Evolutionary conservation across 1,140 invertebrate genomes (phyloP).

Genomic region (Formica exsecta): DNA sequence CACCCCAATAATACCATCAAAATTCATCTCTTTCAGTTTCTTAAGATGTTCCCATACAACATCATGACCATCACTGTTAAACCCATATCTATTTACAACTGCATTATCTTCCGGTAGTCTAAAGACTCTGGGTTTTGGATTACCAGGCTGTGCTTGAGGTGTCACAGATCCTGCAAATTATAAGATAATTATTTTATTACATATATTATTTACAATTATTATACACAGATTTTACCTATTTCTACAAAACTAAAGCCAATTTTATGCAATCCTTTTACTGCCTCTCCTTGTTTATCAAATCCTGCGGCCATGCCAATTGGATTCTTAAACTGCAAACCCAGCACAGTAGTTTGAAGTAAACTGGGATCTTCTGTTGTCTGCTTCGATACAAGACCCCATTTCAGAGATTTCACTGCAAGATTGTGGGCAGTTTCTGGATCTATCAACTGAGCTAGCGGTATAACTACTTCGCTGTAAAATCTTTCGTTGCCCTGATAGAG

Average conservation of each 20-base stretch:
- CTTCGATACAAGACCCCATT: constrained; percentile 91
- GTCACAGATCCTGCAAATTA: constrained; percentile 91
- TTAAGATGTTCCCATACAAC: constrained; percentile 89
- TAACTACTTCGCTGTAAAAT: constrained; percentile 91
- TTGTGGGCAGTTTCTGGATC: constrained; percentile 94
- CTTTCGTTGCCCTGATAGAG: constrained; percentile 91
- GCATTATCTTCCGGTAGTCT: constrained; percentile 94
- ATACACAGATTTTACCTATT: constrained; percentile 89
- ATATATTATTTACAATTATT: background rate
- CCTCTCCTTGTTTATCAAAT: constrained; percentile 99
- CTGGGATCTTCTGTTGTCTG: constrained; percentile 88
- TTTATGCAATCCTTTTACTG: constrained; percentile 92
- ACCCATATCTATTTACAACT: constrained; percentile 98
- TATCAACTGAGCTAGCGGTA: constrained; percentile 90
- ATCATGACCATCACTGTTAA: constrained; percentile 98
- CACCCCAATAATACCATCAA: constrained; percentile 92
- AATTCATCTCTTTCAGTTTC: constrained; percentile 86
- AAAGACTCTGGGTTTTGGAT: constrained; percentile 97
- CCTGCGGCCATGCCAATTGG: constrained; percentile 98
- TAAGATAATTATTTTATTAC: background rate
- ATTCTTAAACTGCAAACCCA: constrained; percentile 92
- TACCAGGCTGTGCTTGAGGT: constrained; percentile 96
- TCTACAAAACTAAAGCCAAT: constrained; percentile 98
- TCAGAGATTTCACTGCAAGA: constrained; percentile 90
- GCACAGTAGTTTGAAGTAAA: constrained; percentile 90